Percentiles rank a stretch among this genome's conserved stretches.
phyloP scores from a whole-genome alignment of 2,888 invertebrate species.

The Sarcophaga subvicina region DNA sequence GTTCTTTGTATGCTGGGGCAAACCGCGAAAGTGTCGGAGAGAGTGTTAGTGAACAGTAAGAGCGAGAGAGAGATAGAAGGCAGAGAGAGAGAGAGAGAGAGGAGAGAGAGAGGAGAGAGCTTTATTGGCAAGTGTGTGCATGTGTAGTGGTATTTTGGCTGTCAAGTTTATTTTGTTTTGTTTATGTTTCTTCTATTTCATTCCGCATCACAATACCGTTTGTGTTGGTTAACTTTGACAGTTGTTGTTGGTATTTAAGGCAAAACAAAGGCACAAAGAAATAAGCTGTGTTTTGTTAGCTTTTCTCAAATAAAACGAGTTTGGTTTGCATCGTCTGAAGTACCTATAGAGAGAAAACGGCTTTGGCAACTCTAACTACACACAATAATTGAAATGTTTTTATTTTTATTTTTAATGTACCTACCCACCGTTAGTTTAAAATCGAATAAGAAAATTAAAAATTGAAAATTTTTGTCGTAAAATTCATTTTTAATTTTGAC shows the following conservation, averaged over 20 bases:
- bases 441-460: background rate
- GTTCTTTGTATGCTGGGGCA: background rate
- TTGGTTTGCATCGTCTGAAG: background rate
- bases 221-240: constrained; percentile 58
- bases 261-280: background rate
- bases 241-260: constrained; percentile 42
- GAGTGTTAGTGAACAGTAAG: too few relatives aligned
- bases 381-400: too few relatives aligned
- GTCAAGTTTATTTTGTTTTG: constrained; percentile 48
- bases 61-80: background rate
- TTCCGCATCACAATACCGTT: background rate
- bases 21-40: too few relatives aligned
- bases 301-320: constrained; percentile 17
- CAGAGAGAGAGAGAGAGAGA: constrained; percentile 25
- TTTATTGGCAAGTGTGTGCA: constrained; percentile 32
- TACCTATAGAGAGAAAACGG: background rate
- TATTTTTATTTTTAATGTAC: background rate
- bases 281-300: constrained; percentile 64
- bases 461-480: too few relatives aligned
- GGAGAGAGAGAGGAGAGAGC: constrained; percentile 30
- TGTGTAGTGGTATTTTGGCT: constrained; percentile 35
- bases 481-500: too few relatives aligned
- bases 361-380: background rate
- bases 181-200: constrained; percentile 30
- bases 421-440: background rate